Evolutionary conservation across 2,888 invertebrate genomes (phyloP).

Genomic region (Chouioia cunea): DNA sequence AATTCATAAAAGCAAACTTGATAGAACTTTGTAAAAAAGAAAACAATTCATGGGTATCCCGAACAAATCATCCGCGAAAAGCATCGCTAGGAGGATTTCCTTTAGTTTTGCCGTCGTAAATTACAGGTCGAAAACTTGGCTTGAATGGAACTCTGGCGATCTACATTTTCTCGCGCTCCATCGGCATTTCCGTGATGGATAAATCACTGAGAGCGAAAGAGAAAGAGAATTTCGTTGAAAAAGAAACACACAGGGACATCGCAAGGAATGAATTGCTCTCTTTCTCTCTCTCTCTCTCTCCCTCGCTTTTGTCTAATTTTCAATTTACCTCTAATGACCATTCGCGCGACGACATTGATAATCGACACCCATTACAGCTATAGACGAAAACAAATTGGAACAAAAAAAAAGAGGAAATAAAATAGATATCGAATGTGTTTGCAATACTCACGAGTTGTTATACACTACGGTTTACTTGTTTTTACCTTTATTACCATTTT

Average conservation of each 20-base stretch:
- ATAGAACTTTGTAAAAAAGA: no score
- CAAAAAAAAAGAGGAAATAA: neutral
- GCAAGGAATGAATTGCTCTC: slow-evolving; percentile 40
- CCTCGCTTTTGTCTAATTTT: neutral
- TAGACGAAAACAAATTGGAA: neutral
- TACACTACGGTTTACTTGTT: no score
- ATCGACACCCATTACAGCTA: slow-evolving; percentile 5
- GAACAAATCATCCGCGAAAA: no score
- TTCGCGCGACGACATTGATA: slow-evolving; percentile 15
- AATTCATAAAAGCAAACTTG: no score
- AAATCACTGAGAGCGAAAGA: slow-evolving; percentile 7
- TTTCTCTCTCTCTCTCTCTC: neutral
- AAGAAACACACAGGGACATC: neutral
- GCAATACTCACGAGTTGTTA: no score
- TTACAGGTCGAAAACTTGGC: slow-evolving; percentile 21
- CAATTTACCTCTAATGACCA: slow-evolving; percentile 23
- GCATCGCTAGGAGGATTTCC: no score
- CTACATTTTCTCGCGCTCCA: slow-evolving; percentile 26
- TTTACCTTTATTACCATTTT: no score
- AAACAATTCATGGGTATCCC: no score
- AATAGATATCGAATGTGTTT: neutral
- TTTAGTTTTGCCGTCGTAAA: slow-evolving; percentile 12
- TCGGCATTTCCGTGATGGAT: slow-evolving; percentile 9
- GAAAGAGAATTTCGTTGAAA: neutral
- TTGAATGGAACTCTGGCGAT: slow-evolving; percentile 4